Evolutionary conservation across 2,797 vertebrate genomes (phyloP).

Genomic region (Pteronotus mesoamericanus): DNA sequence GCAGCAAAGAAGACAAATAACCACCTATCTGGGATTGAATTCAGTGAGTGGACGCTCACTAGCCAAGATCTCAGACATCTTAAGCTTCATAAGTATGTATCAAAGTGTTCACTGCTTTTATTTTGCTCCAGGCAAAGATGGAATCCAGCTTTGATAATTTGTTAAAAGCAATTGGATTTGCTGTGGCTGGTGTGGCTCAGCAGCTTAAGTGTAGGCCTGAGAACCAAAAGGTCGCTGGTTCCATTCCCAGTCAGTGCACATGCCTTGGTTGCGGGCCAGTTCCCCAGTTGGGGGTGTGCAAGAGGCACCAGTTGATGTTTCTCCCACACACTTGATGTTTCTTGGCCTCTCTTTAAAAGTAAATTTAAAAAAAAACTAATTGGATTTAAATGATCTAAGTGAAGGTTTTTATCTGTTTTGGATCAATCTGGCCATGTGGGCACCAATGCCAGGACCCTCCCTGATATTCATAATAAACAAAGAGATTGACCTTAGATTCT

Average conservation of each 20-base stretch:
- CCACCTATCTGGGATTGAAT: neutral
- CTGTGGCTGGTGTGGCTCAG: too few species aligned
- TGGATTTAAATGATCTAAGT: neutral
- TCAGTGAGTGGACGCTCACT: neutral
- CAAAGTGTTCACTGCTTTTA: neutral
- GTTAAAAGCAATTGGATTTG: neutral
- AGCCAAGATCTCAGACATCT: neutral
- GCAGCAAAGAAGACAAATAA: neutral
- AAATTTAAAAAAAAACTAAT: neutral
- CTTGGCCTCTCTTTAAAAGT: too few species aligned
- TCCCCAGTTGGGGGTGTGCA: too few species aligned
- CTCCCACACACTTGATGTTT: too few species aligned
- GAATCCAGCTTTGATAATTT: neutral
- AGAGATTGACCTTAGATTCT: neutral
- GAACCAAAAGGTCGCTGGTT: too few species aligned
- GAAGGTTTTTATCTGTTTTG: neutral
- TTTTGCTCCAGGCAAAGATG: neutral
- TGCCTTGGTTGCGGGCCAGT: too few species aligned
- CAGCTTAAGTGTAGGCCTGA: too few species aligned
- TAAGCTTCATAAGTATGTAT: neutral
- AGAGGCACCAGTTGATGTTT: too few species aligned
- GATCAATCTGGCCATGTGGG: neutral
- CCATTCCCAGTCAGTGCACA: too few species aligned
- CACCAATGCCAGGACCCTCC: neutral
- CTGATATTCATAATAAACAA: too few species aligned